Conservation (phyloP, 64 coral and sea anemone species). For the Astreopora myriophthalma region DNA sequence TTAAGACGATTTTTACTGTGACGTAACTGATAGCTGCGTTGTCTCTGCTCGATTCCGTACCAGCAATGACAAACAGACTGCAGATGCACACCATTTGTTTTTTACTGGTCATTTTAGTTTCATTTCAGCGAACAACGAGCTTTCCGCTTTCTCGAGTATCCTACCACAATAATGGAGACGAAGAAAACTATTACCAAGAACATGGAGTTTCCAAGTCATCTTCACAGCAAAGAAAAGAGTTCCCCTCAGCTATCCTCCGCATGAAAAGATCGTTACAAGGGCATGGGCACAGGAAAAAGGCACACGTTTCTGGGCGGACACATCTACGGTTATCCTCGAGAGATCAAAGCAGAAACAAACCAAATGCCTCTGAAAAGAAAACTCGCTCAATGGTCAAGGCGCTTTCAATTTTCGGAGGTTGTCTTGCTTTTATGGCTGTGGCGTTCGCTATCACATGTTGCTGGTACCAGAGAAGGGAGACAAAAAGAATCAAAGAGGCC, state of each 20-base stretch:
- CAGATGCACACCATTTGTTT: background rate
- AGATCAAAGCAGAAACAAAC: background rate
- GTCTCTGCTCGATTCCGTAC: no score
- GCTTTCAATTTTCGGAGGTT: conserved; percentile 3
- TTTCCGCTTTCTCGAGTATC: background rate
- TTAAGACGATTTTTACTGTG: background rate
- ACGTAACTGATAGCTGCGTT: background rate
- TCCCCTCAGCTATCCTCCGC: background rate
- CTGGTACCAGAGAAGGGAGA: background rate
- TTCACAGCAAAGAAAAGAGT: background rate
- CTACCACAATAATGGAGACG: background rate
- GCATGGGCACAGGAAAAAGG: background rate
- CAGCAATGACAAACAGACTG: background rate
- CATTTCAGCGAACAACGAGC: background rate
- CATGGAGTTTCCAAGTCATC: background rate
- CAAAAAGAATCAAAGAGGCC: background rate
- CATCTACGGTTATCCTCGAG: background rate
- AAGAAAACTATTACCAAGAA: background rate
- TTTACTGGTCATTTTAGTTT: background rate
- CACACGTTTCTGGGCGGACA: background rate
- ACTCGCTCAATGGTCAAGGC: background rate
- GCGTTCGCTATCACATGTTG: background rate
- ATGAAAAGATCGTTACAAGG: background rate
- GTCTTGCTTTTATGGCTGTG: background rate
- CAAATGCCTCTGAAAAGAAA: background rate